phyloP scores from a whole-genome alignment of 1,140 invertebrate species.

The Ceratina australensis region DNA sequence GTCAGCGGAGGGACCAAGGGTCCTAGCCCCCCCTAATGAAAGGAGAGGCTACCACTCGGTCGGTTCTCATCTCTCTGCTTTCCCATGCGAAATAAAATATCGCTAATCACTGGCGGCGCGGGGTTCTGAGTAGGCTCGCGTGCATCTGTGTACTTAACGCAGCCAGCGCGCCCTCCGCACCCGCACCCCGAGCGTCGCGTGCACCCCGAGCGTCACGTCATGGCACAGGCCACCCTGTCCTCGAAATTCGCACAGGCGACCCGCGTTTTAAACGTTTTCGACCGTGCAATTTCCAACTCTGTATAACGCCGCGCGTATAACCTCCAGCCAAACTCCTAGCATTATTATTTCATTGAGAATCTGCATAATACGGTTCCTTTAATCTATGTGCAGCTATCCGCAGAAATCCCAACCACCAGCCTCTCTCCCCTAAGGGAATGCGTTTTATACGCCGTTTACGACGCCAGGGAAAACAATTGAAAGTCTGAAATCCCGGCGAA shows the following conservation, averaged over 20 bases:
- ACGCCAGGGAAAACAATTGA: conserved; percentile 27
- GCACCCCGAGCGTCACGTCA: neutral
- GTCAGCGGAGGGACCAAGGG: conserved; percentile 11
- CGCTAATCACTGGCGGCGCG: conserved; percentile 78
- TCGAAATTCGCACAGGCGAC: conserved; percentile 45
- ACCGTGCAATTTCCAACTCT: neutral
- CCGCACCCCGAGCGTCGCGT: conserved; percentile 31
- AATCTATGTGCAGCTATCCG: neutral
- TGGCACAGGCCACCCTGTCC: conserved; percentile 1
- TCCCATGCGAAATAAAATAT: conserved; percentile 81
- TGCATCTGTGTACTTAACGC: conserved; percentile 65
- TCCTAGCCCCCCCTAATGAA: conserved; percentile 72
- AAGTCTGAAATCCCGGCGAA: conserved; percentile 14
- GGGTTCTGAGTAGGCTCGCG: conserved; percentile 74
- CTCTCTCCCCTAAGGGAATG: neutral
- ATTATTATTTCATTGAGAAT: no score
- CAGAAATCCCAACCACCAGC: neutral
- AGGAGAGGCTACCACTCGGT: conserved; percentile 79
- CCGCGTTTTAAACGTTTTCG: conserved; percentile 58
- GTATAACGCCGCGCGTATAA: no score
- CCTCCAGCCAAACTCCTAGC: no score
- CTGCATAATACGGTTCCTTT: no score
- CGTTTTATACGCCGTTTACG: conserved; percentile 11
- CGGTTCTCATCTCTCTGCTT: conserved; percentile 79
- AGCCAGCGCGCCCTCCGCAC: conserved; percentile 23